phyloP scores from a whole-genome alignment of 2,797 vertebrate genomes.

The Pampus argenteus region DNA sequence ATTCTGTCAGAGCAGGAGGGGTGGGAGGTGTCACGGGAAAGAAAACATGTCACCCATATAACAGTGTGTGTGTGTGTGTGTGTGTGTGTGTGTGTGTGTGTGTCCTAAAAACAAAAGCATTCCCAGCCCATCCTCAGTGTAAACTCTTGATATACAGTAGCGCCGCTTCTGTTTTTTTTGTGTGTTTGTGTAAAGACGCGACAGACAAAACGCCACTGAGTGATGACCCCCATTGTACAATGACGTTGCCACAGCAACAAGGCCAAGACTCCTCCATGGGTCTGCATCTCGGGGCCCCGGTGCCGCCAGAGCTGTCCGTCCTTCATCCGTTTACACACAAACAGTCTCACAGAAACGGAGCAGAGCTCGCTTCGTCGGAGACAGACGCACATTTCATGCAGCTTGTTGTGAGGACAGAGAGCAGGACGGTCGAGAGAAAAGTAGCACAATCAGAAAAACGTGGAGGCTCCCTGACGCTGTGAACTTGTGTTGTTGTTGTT shows the following conservation, averaged over 20 bases:
- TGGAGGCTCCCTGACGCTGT: not conserved
- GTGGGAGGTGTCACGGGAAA: conserved; percentile 17
- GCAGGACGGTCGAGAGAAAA: not conserved
- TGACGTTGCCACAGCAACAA: conserved; percentile 67
- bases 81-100: not conserved
- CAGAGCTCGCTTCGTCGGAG: conserved; percentile 9
- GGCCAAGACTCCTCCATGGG: conserved; percentile 54
- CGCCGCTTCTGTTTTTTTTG: conserved; percentile 1
- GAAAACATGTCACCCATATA: conserved; percentile 38
- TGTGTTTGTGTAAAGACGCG: conserved; percentile 50
- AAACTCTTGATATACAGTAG: conserved; percentile 70
- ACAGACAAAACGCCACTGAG: conserved; percentile 65
- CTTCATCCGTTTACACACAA: not conserved
- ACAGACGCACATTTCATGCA: not conserved
- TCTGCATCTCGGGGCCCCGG: conserved; percentile 47
- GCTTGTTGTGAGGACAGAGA: not conserved
- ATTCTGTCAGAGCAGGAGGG: conserved; percentile 17
- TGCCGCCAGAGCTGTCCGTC: conserved; percentile 40
- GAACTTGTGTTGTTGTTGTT: not conserved
- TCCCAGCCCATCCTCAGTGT: conserved; percentile 30
- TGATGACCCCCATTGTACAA: conserved; percentile 64
- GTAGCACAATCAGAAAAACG: not conserved
- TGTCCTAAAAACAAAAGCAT: conserved; percentile 42
- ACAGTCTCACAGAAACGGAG: conserved; percentile 18
- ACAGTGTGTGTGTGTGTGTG: conserved; percentile 11